phyloP scores from a whole-genome alignment of 2,888 invertebrate species.

The Drosophila infuscata region DNA sequence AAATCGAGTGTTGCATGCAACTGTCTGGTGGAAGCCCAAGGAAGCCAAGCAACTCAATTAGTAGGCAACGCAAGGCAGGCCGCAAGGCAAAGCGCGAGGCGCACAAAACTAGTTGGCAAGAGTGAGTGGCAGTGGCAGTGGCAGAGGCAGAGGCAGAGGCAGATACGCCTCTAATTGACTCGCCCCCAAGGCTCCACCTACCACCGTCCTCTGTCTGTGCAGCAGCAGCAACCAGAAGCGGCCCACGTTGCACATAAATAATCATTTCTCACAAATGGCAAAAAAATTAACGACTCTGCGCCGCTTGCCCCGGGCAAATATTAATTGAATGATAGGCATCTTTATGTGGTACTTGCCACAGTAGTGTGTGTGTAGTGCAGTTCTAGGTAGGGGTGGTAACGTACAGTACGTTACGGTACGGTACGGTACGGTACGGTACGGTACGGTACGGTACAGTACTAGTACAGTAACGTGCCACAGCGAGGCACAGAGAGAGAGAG shows the following conservation, averaged over 20 bases:
- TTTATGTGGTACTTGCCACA: conserved; percentile 62
- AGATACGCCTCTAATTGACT: conserved; percentile 6
- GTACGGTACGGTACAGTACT: background rate
- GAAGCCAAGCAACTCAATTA: conserved; percentile 81
- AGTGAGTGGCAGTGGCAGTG: background rate
- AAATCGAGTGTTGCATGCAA: conserved; percentile 59
- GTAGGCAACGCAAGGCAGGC: conserved; percentile 31
- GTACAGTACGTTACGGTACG: background rate
- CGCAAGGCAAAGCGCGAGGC: background rate
- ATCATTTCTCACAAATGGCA: conserved; percentile 61
- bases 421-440: background rate
- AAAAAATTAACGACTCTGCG: conserved; percentile 53
- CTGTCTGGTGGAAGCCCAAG: conserved; percentile 67
- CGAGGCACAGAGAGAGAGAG: no score
- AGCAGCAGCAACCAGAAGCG: conserved; percentile 14
- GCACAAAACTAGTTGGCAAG: conserved; percentile 37
- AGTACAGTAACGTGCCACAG: no score
- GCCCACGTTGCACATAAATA: conserved; percentile 55
- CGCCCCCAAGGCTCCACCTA: conserved; percentile 53
- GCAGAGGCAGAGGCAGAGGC: background rate
- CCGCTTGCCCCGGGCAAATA: conserved; percentile 59
- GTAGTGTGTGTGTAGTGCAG: conserved; percentile 22
- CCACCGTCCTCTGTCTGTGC: conserved; percentile 10
- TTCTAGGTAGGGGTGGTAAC: background rate
- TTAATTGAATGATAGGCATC: conserved; percentile 83